Evolutionary conservation across 2,797 vertebrate species (phyloP).

Genomic region (Sebastes diaconus): DNA sequence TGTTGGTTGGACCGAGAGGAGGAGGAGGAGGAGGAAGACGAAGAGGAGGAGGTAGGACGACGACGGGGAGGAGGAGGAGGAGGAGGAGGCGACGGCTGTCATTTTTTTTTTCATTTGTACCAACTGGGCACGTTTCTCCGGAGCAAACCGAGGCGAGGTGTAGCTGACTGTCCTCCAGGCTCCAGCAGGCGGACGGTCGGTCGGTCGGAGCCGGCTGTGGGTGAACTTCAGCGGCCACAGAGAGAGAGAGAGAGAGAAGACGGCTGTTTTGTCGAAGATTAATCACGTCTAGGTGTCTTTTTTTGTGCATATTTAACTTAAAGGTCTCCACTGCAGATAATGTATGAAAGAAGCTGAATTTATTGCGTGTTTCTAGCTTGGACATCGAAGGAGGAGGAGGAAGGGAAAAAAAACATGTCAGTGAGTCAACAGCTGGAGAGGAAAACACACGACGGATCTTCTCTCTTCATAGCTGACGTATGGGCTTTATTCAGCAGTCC

Average conservation of each 20-base stretch:
- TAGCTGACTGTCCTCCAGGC: constrained; percentile 35
- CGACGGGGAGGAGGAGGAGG: constrained; percentile 37
- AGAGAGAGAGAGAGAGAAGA: not conserved
- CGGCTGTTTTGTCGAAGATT: not conserved
- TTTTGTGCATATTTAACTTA: constrained; percentile 19
- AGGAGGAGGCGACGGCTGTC: constrained; percentile 64
- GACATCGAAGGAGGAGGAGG: constrained; percentile 16
- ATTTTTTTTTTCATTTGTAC: constrained; percentile 69
- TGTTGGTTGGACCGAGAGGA: constrained; percentile 72
- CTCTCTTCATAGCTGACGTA: constrained; percentile 32
- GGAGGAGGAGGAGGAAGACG: constrained; percentile 63
- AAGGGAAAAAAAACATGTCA: constrained; percentile 56
- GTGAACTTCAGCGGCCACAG: constrained; percentile 1
- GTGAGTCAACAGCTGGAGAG: constrained; percentile 71
- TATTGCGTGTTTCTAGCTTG: not conserved
- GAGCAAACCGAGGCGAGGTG: constrained; percentile 63
- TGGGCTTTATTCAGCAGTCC: constrained; percentile 33
- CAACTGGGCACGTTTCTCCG: constrained; percentile 68
- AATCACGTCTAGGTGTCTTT: not conserved
- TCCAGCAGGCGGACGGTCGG: constrained; percentile 30
- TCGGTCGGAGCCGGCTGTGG: constrained; percentile 10
- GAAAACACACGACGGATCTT: constrained; percentile 54
- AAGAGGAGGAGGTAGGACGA: constrained; percentile 29
- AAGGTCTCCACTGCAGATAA: constrained; percentile 15
- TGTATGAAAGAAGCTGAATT: not conserved